phyloP scores from a whole-genome alignment of 1,140 invertebrate genomes.

The Goniozus legneri region DNA sequence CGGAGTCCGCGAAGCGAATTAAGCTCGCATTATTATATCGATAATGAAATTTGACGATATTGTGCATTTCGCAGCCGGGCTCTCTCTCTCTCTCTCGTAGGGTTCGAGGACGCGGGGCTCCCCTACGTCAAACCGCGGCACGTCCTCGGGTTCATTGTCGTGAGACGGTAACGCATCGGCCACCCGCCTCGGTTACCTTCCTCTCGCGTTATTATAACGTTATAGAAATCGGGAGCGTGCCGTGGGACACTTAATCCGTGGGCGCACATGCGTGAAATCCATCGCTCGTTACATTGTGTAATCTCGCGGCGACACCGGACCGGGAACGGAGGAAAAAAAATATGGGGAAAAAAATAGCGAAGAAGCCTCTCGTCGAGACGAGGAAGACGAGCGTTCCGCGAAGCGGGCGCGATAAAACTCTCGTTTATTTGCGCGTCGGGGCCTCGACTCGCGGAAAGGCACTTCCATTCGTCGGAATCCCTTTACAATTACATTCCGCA shows the following conservation, averaged over 20 bases:
- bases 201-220: constrained; percentile 26
- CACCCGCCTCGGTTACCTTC: constrained; percentile 31
- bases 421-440: constrained; percentile 30
- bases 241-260: constrained; percentile 33
- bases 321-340: not conserved
- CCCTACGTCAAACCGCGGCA: not conserved
- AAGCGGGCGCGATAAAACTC: constrained; percentile 35
- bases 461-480: constrained; percentile 21
- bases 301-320: constrained; percentile 15
- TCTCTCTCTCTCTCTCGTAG: constrained; percentile 8
- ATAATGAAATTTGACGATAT: constrained; percentile 57
- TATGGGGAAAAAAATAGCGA: constrained; percentile 1
- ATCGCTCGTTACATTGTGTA: constrained; percentile 34
- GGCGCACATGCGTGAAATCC: constrained; percentile 40
- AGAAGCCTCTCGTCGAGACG: constrained; percentile 7
- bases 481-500: constrained; percentile 29
- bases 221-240: constrained; percentile 4
- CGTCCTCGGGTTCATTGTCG: constrained; percentile 32
- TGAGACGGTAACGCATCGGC: constrained; percentile 37
- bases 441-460: constrained; percentile 23
- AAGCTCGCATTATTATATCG: constrained; percentile 50
- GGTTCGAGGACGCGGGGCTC: not conserved
- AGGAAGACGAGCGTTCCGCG: constrained; percentile 30
- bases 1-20: constrained; percentile 34
- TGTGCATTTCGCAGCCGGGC: constrained; percentile 48